Base-by-base conservation (phyloP, 2,888 invertebrate genomes). In the Coelopa pilipes region DNA sequence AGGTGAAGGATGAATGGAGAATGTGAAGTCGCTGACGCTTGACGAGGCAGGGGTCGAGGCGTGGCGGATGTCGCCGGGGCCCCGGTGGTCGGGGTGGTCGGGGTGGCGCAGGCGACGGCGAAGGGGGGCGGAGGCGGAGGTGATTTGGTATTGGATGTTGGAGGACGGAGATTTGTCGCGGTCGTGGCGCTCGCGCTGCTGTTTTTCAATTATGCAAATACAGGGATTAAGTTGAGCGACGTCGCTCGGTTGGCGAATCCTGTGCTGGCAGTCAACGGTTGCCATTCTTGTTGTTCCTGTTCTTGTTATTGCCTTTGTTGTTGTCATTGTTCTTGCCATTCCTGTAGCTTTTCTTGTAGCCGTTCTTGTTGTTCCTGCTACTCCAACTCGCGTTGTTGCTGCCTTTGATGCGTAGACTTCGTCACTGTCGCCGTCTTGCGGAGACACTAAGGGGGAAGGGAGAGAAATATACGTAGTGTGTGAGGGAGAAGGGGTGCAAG, bases 191-290 rank as follows among this genome's bases (percentile, higher is more conserved):
- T n/a, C 19, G 19, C 77, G 53, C 78, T 82, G 80, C 79, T 82
- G 79, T 82, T 82, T 82, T 84, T 81, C 83, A 83, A 81, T 84
- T 84, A 84, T 84, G 84, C 83, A 84, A 84, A 84, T 84, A 81
- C 81, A 80, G 81, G 83, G 81, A 82, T 84, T 81, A 84, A 82
- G 79, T 81, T 80, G 79, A 80, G 80, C 79, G 76, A 72, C 75
- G 74, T 72, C 76, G 72, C 74, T 50, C 49, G 50, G 21, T 24
- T 66, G 13, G 19, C 66, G 24, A 62, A 21, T 34, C 4, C 34
- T 34, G 34, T 34, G 34, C 2, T 34, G 34, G 34, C 34, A 62
- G 15, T 24, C 24, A 62, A 12, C 34, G 24, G 24, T 10, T 12
- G 24, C 9, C 12, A 24, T 19, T 53, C 5, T 15, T 53, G 10